Conservation (phyloP, 2,797 vertebrate genomes). For the Miichthys miiuy region DNA sequence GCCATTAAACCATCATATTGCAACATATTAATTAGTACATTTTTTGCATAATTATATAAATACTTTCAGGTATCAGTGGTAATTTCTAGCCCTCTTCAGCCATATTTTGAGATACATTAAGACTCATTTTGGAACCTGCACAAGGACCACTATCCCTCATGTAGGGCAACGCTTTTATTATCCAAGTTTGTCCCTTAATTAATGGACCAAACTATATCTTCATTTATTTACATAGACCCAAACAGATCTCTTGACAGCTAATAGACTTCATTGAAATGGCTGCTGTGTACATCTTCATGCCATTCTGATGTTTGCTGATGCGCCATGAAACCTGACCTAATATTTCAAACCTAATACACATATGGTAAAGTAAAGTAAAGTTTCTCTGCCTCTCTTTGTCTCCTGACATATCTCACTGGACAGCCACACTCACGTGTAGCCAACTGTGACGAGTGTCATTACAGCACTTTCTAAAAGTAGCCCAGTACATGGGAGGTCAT, state of each 20-base stretch:
- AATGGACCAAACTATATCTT: not conserved
- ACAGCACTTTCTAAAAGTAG: constrained; percentile 55
- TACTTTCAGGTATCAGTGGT: not conserved
- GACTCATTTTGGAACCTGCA: not conserved
- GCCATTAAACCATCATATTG: not conserved
- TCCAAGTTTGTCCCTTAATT: not conserved
- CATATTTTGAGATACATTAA: constrained; percentile 4
- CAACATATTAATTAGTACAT: not conserved
- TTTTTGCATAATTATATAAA: not conserved
- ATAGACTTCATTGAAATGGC: not conserved
- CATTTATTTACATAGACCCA: not conserved
- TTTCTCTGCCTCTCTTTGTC: not conserved
- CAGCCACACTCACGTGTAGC: not conserved
- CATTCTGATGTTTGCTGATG: not conserved
- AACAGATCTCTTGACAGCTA: not conserved
- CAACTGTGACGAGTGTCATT: constrained; percentile 11
- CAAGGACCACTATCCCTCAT: not conserved
- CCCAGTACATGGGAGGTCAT: constrained; percentile 50
- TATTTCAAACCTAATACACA: constrained; percentile 1
- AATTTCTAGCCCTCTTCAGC: not conserved
- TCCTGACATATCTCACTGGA: not conserved
- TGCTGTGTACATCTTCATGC: not conserved
- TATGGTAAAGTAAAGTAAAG: not conserved
- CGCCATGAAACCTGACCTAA: constrained; percentile 5
- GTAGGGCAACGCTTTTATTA: not conserved